phyloP scores from a whole-genome alignment of 2,797 vertebrate species.

The Pygocentrus nattereri region DNA sequence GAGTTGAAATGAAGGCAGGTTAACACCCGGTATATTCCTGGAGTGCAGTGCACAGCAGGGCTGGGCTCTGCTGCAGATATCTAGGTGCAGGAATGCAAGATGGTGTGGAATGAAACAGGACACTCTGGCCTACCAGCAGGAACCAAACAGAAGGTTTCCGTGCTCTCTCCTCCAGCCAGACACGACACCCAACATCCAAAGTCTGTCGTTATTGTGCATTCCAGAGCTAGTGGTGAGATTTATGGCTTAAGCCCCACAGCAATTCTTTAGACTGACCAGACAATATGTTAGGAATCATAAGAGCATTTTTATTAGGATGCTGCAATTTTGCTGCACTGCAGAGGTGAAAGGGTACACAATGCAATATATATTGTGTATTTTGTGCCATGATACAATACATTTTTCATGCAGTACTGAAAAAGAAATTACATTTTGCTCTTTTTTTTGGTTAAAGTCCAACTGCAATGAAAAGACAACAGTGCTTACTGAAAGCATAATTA shows the following conservation, averaged over 20 bases:
- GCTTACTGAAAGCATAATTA: too few relatives aligned
- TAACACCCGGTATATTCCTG: conserved; percentile 26
- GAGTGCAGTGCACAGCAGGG: conserved; percentile 20
- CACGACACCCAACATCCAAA: conserved; percentile 25
- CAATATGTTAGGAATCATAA: conserved; percentile 5
- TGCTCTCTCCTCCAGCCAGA: conserved; percentile 10
- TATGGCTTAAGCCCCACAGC: conserved; percentile 11
- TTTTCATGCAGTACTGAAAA: too few relatives aligned
- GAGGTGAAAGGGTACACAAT: not conserved
- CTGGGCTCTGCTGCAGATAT: conserved; percentile 28
- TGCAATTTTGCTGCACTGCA: conserved; percentile 14
- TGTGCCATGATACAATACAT: too few relatives aligned
- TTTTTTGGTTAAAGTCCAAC: too few relatives aligned
- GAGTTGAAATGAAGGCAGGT: not conserved
- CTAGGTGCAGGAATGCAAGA: conserved; percentile 39
- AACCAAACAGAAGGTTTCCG: conserved; percentile 46
- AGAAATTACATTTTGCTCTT: too few relatives aligned
- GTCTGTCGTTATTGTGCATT: conserved; percentile 31
- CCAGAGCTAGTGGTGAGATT: conserved; percentile 14
- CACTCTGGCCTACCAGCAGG: conserved; percentile 43
- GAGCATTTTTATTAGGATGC: not conserved
- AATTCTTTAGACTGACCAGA: conserved; percentile 7
- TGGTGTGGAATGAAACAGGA: conserved; percentile 46
- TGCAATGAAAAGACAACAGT: too few relatives aligned
- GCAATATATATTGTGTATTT: not conserved